Conservation (phyloP, 2,797 vertebrate species). For the Poecilia velifera region DNA sequence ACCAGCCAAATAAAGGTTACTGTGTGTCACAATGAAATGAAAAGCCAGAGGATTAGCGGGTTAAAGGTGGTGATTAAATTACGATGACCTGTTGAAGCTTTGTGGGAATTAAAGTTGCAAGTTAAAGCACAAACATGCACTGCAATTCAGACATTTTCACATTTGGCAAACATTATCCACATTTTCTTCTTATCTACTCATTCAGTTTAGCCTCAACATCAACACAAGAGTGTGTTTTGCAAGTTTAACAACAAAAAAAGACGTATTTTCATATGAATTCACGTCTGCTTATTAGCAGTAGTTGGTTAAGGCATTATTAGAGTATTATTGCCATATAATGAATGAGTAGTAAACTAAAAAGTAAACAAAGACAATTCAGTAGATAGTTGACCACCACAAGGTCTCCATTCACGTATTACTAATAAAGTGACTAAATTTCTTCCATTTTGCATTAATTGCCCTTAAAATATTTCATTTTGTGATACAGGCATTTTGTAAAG, state of each 20-base stretch:
- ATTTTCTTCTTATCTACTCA: neutral
- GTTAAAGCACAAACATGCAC: neutral
- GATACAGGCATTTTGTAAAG: neutral
- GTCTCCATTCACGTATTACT: neutral
- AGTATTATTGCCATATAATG: neutral
- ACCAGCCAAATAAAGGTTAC: neutral
- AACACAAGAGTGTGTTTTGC: neutral
- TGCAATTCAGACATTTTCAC: neutral
- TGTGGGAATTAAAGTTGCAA: neutral
- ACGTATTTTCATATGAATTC: neutral
- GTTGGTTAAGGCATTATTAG: neutral
- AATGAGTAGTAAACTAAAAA: neutral
- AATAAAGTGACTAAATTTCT: neutral
- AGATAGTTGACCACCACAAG: neutral
- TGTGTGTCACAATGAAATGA: neutral
- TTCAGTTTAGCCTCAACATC: neutral
- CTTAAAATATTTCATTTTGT: neutral
- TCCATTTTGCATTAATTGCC: neutral
- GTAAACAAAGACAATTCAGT: neutral
- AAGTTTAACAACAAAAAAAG: neutral
- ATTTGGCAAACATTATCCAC: neutral
- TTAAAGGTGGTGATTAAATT: neutral
- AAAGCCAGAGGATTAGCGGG: neutral
- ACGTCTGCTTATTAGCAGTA: neutral
- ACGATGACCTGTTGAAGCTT: neutral